Base-by-base conservation (phyloP, 2,888 invertebrate genomes). In the Chloromyia formosa region DNA sequence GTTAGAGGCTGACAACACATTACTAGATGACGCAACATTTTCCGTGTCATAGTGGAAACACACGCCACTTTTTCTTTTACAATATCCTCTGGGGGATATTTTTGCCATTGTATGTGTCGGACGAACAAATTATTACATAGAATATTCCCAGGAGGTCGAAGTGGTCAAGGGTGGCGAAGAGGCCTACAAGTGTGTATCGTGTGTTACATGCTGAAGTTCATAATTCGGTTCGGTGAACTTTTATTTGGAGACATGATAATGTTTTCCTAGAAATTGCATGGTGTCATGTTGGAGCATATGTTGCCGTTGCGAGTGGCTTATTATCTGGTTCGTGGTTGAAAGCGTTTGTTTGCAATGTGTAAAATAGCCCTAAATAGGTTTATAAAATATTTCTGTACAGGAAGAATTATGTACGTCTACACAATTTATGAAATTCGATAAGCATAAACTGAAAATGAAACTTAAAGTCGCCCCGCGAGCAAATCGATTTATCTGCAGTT, bases 1-100 rank as follows among this genome's bases (percentile, higher is more conserved):
- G 35, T 61, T 61, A 61, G 61, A 35, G 27, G n/a, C n/a, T 23
- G 61, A 61, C 61, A 61, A 61, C 61, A 61, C 61, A 61, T 61
- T 61, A 61, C 61, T n/a, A n/a, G n/a, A n/a, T n/a, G n/a, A 61
- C 61, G 9, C 35, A 20, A 27, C 61, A 27, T 23, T 23, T 23
- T 61, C 9, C 4, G 61, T 61, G 61, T 27, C n/a, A 1, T 2
- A 27, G 61, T 10, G 61, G 14, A 61, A 23, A 61, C 61, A 27
- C 35, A 5, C 23, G 5, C 23, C 61, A 27, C 35, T 61, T 61
- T 61, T 61, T 61, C 35, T 61, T 61, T 61, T 61, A 61, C 22
- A 61, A 61, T 61, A 61, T 61, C 35, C 23, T 10, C 12, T 10
- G 61, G 22, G 27, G 35, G n/a, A n/a, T n/a, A n/a, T n/a, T n/a